phyloP scores from a whole-genome alignment of 2,113 vertebrate species.

The Eira barbara region DNA sequence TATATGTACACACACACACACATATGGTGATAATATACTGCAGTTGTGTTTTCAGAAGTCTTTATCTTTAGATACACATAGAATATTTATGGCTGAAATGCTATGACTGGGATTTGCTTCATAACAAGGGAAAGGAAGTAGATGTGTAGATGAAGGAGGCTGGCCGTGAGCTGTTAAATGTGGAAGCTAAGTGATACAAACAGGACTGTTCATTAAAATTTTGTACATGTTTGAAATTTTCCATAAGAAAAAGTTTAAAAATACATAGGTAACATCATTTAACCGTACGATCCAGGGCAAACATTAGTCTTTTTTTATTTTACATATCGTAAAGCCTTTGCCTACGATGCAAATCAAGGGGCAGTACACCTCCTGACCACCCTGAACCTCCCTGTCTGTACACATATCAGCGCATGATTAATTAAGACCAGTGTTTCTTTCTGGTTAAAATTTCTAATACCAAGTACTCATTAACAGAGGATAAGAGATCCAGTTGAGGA shows the following conservation, averaged over 20 bases:
- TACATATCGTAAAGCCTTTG: background rate
- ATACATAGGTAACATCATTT: background rate
- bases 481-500: background rate
- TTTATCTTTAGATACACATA: background rate
- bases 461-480: background rate
- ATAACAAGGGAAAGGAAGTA: background rate
- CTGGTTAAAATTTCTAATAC: background rate
- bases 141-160: background rate
- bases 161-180: background rate
- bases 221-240: conserved; percentile 6
- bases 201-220: background rate
- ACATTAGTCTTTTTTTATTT: background rate
- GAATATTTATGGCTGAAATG: background rate
- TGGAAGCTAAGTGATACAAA: background rate
- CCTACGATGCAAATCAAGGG: background rate
- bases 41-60: background rate
- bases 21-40: background rate
- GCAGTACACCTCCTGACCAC: background rate
- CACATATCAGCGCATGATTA: background rate
- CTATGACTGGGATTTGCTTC: background rate
- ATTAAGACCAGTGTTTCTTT: background rate
- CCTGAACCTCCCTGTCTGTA: background rate
- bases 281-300: background rate
- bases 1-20: background rate
- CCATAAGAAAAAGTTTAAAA: background rate